A percentile compares a stretch with the other conserved stretches of the same genome.
Conservation (phyloP, 2,888 invertebrate genomes). For the Rambutsinella grinnellia region DNA sequence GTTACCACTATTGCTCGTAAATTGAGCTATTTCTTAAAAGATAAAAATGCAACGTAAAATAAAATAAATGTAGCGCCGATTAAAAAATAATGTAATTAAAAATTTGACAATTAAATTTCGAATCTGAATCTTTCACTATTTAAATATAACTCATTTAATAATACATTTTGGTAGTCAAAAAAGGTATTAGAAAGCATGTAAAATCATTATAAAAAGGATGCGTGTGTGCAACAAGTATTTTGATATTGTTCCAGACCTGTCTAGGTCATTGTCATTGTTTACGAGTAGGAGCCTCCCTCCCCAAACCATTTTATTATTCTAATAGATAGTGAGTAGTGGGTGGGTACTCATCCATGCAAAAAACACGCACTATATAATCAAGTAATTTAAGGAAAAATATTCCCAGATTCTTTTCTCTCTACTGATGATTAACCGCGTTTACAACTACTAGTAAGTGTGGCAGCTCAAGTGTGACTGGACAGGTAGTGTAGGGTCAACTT, state of each 20-base stretch:
- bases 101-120: too few relatives aligned
- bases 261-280: conserved; percentile 52
- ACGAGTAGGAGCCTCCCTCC: background rate
- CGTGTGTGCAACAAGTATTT: background rate
- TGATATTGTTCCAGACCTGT: conserved; percentile 28
- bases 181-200: too few relatives aligned
- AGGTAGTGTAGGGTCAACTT: conserved; percentile 51
- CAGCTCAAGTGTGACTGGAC: conserved; percentile 57
- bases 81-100: background rate
- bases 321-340: background rate
- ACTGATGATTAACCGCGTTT: conserved; percentile 5
- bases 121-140: too few relatives aligned
- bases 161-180: too few relatives aligned
- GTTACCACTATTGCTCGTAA: background rate
- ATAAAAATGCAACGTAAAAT: background rate
- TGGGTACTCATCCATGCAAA: conserved; percentile 40
- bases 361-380: conserved; percentile 36
- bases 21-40: background rate
- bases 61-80: background rate
- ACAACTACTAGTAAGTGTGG: conserved; percentile 54
- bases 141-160: too few relatives aligned
- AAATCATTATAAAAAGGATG: too few relatives aligned
- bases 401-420: background rate
- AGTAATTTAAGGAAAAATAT: background rate
- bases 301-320: background rate